These are phyloP conservation scores for Cromileptes altivelis DNA, from an alignment of 2,113 vertebrate genomes.

Conservation along the genomic window DNA sequence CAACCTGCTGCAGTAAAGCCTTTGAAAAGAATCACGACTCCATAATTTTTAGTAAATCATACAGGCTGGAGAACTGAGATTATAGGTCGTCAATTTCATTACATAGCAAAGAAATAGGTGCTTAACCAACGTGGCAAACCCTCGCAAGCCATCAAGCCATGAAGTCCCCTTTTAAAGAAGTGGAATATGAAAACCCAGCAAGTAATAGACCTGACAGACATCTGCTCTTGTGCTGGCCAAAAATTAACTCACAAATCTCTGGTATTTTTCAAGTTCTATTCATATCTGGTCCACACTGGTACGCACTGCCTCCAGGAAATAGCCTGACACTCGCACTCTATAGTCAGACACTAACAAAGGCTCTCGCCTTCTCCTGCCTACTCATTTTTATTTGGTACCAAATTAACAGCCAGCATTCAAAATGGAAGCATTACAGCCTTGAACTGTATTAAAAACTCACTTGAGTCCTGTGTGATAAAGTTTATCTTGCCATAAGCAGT, in stretches of 20 bases:
- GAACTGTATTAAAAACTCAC: neutral
- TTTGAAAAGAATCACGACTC: constrained; percentile 17
- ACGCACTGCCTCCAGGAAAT: neutral
- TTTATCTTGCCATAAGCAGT: neutral
- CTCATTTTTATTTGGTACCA: neutral
- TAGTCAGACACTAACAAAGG: neutral
- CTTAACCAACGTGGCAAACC: neutral
- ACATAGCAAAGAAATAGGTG: neutral
- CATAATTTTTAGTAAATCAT: neutral
- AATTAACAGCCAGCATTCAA: neutral
- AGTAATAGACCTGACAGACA: neutral
- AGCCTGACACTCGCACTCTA: neutral
- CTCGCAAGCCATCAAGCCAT: neutral
- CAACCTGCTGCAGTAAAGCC: neutral
- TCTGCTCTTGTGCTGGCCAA: neutral
- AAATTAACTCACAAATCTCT: neutral
- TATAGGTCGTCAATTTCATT: neutral
- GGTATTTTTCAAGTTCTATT: neutral
- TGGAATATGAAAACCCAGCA: neutral
- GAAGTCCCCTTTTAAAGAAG: neutral
- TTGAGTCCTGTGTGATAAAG: neutral
- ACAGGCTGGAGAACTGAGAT: neutral
- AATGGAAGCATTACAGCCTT: neutral
- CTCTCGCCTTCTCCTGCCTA: neutral
- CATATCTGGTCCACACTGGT: neutral